phyloP scores from a whole-genome alignment of 2,113 vertebrate species.

The Arizona elegans region DNA sequence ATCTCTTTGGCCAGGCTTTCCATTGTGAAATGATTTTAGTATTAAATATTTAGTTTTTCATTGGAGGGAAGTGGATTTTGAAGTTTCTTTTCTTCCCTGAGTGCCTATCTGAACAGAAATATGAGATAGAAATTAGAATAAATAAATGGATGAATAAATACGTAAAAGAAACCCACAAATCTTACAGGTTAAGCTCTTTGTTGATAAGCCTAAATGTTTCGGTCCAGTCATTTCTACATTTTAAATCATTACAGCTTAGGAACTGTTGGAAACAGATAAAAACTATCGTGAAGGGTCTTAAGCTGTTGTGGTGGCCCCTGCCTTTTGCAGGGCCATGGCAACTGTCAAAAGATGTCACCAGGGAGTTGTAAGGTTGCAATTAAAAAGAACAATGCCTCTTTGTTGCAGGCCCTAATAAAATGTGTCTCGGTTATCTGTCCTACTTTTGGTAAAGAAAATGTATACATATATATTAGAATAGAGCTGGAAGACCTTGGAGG shows the following conservation, averaged over 20 bases:
- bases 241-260: not conserved
- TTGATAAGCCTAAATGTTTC: not conserved
- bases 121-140: not conserved
- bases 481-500: no score
- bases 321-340: not conserved
- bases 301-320: not conserved
- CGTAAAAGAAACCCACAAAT: not conserved
- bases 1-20: not conserved
- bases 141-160: not conserved
- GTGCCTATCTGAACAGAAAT: not conserved
- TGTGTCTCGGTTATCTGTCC: not conserved
- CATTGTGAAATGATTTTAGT: not conserved
- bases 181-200: not conserved
- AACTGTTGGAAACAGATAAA: not conserved
- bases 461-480: not conserved
- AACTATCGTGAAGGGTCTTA: not conserved
- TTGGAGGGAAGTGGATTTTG: not conserved
- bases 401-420: not conserved
- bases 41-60: not conserved
- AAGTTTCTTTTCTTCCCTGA: not conserved
- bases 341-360: not conserved
- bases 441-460: not conserved
- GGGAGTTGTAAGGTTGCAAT: not conserved
- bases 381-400: not conserved
- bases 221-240: not conserved